Percentiles rank a stretch among this genome's conserved stretches.
Conservation (phyloP, 2,888 invertebrate species). For the Eupeodes latifasciatus region DNA sequence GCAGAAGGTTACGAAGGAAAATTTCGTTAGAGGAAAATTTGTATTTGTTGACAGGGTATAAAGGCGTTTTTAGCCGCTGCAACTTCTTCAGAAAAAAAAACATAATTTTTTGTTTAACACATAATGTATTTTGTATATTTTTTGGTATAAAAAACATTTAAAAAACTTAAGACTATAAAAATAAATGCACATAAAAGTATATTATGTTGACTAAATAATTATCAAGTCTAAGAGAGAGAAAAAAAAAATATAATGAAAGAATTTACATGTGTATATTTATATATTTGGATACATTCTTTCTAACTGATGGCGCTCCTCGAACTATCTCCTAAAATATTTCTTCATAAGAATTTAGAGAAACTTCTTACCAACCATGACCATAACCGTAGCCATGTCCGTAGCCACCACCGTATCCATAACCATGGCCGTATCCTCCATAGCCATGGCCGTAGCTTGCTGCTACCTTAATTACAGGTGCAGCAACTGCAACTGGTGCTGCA, state of each 20-base stretch:
- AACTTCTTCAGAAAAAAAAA: not conserved
- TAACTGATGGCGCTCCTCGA: conserved; percentile 25
- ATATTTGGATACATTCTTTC: not conserved
- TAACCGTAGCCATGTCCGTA: conserved; percentile 54
- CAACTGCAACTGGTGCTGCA: conserved; percentile 76
- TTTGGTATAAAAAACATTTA: conserved; percentile 71
- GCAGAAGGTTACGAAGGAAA: too few species aligned
- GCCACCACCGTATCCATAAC: conserved; percentile 48
- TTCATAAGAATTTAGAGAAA: conserved; percentile 82
- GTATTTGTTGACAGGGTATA: too few species aligned
- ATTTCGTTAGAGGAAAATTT: too few species aligned
- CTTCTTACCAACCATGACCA: conserved; percentile 84
- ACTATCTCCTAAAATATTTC: conserved; percentile 69
- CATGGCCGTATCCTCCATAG: conserved; percentile 71
- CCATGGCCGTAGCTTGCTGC: conserved; percentile 77
- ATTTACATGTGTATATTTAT: conserved; percentile 80
- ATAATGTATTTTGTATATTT: conserved; percentile 48
- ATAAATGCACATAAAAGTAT: conserved; percentile 35
- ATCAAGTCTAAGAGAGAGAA: conserved; percentile 33
- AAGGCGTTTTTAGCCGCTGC: too few species aligned
- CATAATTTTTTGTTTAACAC: conserved; percentile 11
- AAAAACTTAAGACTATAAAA: conserved; percentile 43
- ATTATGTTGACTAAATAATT: conserved; percentile 58
- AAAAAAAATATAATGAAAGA: conserved; percentile 78
- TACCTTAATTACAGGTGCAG: conserved; percentile 66